Evolutionary conservation across 1,140 invertebrate species (phyloP).

Genomic region (Cydia amplana): DNA sequence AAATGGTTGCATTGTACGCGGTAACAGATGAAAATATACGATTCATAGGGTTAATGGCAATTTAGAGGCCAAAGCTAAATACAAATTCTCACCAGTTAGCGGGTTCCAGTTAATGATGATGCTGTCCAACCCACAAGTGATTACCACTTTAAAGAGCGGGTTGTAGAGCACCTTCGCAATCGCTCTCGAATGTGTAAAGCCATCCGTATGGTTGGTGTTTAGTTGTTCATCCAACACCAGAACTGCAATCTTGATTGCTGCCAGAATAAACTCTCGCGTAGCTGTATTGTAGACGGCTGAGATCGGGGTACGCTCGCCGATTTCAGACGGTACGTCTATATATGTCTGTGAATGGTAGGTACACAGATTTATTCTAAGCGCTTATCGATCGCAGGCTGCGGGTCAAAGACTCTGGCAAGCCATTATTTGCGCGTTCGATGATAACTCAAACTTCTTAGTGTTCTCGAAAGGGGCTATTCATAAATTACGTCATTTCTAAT

Average conservation of each 20-base stretch:
- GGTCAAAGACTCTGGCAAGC: background rate
- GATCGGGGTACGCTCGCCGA: slow-evolving; percentile 81
- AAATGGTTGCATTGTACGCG: no score
- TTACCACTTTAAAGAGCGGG: slow-evolving; percentile 83
- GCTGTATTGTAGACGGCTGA: slow-evolving; percentile 82
- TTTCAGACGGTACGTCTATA: slow-evolving; percentile 80
- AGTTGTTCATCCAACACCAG: slow-evolving; percentile 82
- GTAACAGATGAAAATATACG: no score
- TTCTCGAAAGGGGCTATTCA: no score
- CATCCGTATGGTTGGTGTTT: slow-evolving; percentile 83
- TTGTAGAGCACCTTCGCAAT: slow-evolving; percentile 85
- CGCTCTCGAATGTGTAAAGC: slow-evolving; percentile 83
- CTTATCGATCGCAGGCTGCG: background rate
- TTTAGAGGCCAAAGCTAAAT: background rate
- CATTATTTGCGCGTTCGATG: no score
- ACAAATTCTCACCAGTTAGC: slow-evolving; percentile 73
- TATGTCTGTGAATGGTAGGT: slow-evolving; percentile 77
- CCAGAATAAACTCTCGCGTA: slow-evolving; percentile 83
- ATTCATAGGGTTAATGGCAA: background rate
- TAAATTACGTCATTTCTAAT: no score
- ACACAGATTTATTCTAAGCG: background rate
- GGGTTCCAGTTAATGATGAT: slow-evolving; percentile 88
- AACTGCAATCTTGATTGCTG: slow-evolving; percentile 80
- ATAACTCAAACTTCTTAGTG: no score
- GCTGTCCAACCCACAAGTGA: slow-evolving; percentile 85